Evolutionary conservation across 2,797 vertebrate species (phyloP), one percentile per base, ranked within the genome.

Genomic region (Threskiornis aethiopicus): DNA sequence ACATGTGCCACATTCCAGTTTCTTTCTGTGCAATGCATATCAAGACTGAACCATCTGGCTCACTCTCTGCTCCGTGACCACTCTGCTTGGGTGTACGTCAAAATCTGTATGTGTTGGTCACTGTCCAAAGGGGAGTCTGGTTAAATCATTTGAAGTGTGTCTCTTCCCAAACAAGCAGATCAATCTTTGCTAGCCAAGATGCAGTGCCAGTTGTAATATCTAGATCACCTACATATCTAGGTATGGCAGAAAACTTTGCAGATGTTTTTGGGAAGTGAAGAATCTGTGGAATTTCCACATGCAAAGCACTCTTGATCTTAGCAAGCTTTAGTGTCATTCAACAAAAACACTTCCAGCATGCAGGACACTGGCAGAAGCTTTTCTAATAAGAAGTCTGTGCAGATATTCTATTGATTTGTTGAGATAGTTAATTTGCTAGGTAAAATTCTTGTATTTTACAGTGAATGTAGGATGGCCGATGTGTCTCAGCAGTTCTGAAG

Each of bases 11-110:
- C 0, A 11, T 70, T 89, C 41, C 54, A 47, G 14, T 76, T 86
- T 85, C 25, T 76, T 78, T 55, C 66, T 93, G 39, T 54, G 77
- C 41, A 29, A 7, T 21, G 55, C 41, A 6, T 19, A 12, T 39
- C 4, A 19, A 52, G 49, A 33, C 35, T n/a, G 51, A 79, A 67
- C 91, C 95, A 92, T 95, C 96, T 97, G 93, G 39, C 67, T 96
- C 46, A 28, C 54, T 29, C 78, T 84, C 87, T 93, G 94, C 70
- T 95, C 83, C 22, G 1, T 46, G 73, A 17, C 58, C 16, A 8
- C 35, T 91, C 1, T 66, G 47, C 73, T 69, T 1, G 5, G 13
- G 19, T 79, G 1, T 16, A 3, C 24, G n/a, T 91, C 49, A 62
- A 62, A 91, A 82, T 78, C 62, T 82, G 33, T 19, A 6, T 2